phyloP scores from a whole-genome alignment of 2,797 vertebrate genomes.

The Parauchenoglanis punctatus region DNA sequence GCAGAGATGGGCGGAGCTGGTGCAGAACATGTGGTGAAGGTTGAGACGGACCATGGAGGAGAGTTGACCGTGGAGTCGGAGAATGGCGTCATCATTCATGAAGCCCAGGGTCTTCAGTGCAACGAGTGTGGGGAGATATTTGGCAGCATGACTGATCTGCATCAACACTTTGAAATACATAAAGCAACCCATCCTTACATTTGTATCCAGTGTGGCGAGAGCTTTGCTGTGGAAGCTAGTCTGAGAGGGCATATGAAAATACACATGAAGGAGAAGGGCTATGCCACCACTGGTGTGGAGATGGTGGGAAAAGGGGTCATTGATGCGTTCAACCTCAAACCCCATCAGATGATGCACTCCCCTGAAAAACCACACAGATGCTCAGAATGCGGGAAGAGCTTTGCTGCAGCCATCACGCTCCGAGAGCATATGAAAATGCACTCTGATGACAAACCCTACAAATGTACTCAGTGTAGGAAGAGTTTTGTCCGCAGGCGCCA shows the following conservation, averaged over 20 bases:
- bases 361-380: constrained; percentile 81
- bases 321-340: constrained; percentile 80
- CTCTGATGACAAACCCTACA: constrained; percentile 83
- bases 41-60: constrained; percentile 78
- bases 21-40: constrained; percentile 77
- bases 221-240: constrained; percentile 81
- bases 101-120: constrained; percentile 81
- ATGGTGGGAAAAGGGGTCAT: constrained; percentile 83
- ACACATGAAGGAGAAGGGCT: constrained; percentile 82
- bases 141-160: constrained; percentile 79
- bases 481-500: constrained; percentile 81
- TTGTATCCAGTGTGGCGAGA: constrained; percentile 82
- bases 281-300: constrained; percentile 77
- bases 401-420: constrained; percentile 81
- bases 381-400: constrained; percentile 81
- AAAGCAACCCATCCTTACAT: constrained; percentile 82
- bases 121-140: constrained; percentile 83
- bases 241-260: constrained; percentile 84
- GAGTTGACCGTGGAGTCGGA: constrained; percentile 82
- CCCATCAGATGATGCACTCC: constrained; percentile 82
- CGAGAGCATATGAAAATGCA: constrained; percentile 86
- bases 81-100: constrained; percentile 82
- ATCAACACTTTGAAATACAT: constrained; percentile 83
- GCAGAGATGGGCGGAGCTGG: constrained; percentile 63
- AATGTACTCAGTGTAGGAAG: constrained; percentile 81